Evolutionary conservation across 2,113 vertebrate genomes (phyloP), one percentile per base, ranked within the genome.

Genomic region (Platanista minor): DNA sequence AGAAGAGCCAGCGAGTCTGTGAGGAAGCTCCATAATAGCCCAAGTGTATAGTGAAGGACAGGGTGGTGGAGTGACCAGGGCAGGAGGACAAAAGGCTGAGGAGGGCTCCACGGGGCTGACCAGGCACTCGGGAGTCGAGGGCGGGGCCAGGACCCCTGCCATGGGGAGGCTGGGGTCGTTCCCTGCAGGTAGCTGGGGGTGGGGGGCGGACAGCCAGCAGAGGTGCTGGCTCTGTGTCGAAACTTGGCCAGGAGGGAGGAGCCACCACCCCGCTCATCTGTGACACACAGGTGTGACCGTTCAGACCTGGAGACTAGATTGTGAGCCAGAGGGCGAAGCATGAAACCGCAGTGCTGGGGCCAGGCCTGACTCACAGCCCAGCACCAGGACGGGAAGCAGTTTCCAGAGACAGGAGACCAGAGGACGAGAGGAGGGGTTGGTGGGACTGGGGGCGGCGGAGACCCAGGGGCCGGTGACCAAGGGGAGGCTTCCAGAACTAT

Each of bases 281-380:
- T 43, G 29, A 64, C 15, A 14, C 49, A 31, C 3, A 20, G 61
- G n/a, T 0, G 5, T n/a, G 67, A 46, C 87, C 0, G 0, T n/a
- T 75, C 15, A 31, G 81, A 46, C n/a, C 49, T 52, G 49, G 57
- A 75, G 17, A 57, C 66, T 27, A 20, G 54, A 36, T 7, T 46
- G 17, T 11, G 12, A 69, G 39, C 15, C 2, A 2, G 6, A 72
- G 25, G 54, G 20, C 20, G 2, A n/a, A 81, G 57, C 23, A 2
- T 12, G 21, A 18, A 20, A 25, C 43, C 61, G 6, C 62, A 57
- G 75, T 2, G 17, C 29, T 1, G 0, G 23, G 39, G 2, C 29
- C 39, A 21, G 39, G 39, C 46, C 89, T 14, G 67, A 25, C 17
- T n/a, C 77, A n/a, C 17, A 10, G n/a, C 39, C 5, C 15, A 0